Percentiles rank a stretch among this genome's conserved stretches.
Evolutionary conservation across 2,113 vertebrate species (phyloP).

Genomic region (Oryzias woworae): DNA sequence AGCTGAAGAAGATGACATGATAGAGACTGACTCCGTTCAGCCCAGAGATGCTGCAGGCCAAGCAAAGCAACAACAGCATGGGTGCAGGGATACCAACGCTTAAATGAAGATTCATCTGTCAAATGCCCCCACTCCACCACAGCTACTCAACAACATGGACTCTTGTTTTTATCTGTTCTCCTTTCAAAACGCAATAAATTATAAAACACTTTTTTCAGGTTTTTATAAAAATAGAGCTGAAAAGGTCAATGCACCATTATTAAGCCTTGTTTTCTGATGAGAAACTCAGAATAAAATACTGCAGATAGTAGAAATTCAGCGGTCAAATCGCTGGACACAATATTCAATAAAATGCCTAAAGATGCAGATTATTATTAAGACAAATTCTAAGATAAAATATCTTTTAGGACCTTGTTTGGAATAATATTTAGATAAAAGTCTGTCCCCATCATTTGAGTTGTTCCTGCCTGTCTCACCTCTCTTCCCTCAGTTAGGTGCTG

Average conservation of each 20-base stretch:
- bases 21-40: conserved; percentile 33
- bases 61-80: conserved; percentile 29
- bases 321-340: no score
- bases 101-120: not conserved
- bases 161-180: not conserved
- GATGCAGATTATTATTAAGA: no score
- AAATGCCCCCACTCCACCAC: conserved; percentile 4
- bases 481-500: conserved; percentile 46
- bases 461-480: conserved; percentile 70
- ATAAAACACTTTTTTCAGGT: not conserved
- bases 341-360: no score
- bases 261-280: no score
- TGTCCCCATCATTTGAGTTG: not conserved
- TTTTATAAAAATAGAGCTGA: no score
- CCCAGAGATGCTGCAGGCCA: conserved; percentile 24
- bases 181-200: not conserved
- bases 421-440: not conserved
- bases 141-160: conserved; percentile 1
- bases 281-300: no score
- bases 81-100: conserved; percentile 13
- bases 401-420: no score
- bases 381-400: no score
- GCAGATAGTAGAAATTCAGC: no score
- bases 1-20: conserved; percentile 42
- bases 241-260: no score